Evolutionary conservation across 2,888 invertebrate species (phyloP).

Genomic region (Oeneis ivallda): DNA sequence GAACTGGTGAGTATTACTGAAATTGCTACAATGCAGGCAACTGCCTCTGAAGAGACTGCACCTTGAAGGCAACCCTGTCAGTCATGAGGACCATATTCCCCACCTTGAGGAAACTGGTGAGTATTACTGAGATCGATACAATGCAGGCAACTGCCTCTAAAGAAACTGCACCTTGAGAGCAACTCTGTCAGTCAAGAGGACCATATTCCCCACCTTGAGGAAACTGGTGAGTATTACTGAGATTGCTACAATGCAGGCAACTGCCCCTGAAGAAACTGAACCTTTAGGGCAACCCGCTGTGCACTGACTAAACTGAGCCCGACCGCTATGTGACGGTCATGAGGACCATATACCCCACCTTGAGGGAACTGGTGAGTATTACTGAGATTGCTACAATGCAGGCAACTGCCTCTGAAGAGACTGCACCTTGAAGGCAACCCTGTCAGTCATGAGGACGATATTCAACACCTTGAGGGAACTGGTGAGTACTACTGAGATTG

Average conservation of each 20-base stretch:
- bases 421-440: no score
- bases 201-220: constrained; percentile 75
- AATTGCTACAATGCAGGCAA: no score
- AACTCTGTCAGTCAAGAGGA: constrained; percentile 74
- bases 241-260: no score
- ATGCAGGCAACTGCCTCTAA: constrained; percentile 65
- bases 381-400: no score
- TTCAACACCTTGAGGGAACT: constrained; percentile 77
- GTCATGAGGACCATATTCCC: constrained; percentile 78
- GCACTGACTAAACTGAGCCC: neutral
- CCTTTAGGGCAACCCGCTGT: neutral
- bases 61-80: constrained; percentile 51
- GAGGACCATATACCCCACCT: no score
- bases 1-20: constrained; percentile 52
- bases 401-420: no score
- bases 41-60: no score
- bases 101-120: constrained; percentile 63
- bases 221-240: constrained; percentile 68
- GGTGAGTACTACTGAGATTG: constrained; percentile 55
- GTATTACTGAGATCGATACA: no score
- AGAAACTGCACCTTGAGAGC: constrained; percentile 83
- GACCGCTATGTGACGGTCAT: neutral
- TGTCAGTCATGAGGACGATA: constrained; percentile 61
- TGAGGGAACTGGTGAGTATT: no score
- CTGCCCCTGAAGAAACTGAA: neutral